Evolutionary conservation across 1,140 invertebrate species (phyloP).

Genomic region (Charaxes varanes): DNA sequence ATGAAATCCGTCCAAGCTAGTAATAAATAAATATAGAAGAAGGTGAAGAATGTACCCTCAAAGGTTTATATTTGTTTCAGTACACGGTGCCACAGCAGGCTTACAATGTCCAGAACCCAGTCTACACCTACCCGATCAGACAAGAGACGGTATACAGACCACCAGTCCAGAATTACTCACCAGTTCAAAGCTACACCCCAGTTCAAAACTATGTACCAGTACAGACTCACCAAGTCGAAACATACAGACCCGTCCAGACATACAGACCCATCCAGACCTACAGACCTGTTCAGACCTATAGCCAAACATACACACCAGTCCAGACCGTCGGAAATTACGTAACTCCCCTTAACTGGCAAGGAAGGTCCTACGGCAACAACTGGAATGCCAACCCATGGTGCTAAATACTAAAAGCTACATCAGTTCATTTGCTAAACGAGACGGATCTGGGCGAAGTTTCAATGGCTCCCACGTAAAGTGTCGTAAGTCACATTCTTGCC

Average conservation of each 20-base stretch:
- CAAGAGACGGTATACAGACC: conserved; percentile 10
- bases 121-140: conserved; percentile 7
- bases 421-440: too few relatives aligned
- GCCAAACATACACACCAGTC: not conserved
- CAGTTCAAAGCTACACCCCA: not conserved
- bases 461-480: too few relatives aligned
- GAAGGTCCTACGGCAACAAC: conserved; percentile 4
- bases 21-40: too few relatives aligned
- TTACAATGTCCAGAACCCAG: conserved; percentile 8
- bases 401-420: too few relatives aligned
- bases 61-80: conserved; percentile 3
- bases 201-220: not conserved
- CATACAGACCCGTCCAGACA: not conserved
- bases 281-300: conserved; percentile 1
- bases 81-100: conserved; percentile 1
- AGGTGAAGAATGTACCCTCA: too few relatives aligned
- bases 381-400: conserved; percentile 18
- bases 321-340: conserved; percentile 4
- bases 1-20: too few relatives aligned
- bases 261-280: conserved; percentile 3
- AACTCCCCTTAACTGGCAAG: conserved; percentile 1
- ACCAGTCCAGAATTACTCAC: not conserved
- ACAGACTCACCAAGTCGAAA: not conserved
- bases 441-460: too few relatives aligned
- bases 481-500: too few relatives aligned